phyloP scores from a whole-genome alignment of 2,797 vertebrate genomes.

The Salarias fasciatus region DNA sequence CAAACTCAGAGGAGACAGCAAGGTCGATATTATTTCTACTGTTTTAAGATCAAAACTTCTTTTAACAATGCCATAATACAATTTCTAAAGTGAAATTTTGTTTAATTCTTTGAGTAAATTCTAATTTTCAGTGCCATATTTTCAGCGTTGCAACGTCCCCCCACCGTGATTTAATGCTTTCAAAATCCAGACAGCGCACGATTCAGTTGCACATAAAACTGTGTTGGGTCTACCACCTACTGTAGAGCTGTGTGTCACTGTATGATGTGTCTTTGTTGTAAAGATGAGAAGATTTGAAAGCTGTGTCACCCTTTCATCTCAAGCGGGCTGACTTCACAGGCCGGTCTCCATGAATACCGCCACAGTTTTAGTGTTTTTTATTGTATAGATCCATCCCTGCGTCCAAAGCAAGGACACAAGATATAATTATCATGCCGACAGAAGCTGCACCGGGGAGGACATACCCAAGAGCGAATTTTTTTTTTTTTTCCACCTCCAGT shows the following conservation, averaged over 20 bases:
- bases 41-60: no score
- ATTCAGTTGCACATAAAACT: conserved; percentile 1
- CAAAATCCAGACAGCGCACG: background rate
- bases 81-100: no score
- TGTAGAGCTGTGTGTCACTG: conserved; percentile 20
- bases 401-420: conserved; percentile 35
- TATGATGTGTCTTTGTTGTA: conserved; percentile 49
- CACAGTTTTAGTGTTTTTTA: conserved; percentile 24
- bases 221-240: conserved; percentile 21
- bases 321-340: conserved; percentile 43
- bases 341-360: conserved; percentile 19
- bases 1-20: no score
- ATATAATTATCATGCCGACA: conserved; percentile 41
- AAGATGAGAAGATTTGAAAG: conserved; percentile 60
- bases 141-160: no score
- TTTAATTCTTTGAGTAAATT: no score
- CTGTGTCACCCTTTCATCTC: conserved; percentile 58
- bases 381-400: conserved; percentile 12
- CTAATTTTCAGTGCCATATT: no score
- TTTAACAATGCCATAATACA: no score
- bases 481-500: conserved; percentile 31
- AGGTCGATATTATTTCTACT: no score
- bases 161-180: no score
- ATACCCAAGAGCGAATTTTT: conserved; percentile 48
- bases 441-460: conserved; percentile 31